Percentiles rank a stretch among this genome's conserved stretches.
Evolutionary conservation across 2,888 invertebrate genomes (phyloP).

Genomic region (Liodrosophila aerea): DNA sequence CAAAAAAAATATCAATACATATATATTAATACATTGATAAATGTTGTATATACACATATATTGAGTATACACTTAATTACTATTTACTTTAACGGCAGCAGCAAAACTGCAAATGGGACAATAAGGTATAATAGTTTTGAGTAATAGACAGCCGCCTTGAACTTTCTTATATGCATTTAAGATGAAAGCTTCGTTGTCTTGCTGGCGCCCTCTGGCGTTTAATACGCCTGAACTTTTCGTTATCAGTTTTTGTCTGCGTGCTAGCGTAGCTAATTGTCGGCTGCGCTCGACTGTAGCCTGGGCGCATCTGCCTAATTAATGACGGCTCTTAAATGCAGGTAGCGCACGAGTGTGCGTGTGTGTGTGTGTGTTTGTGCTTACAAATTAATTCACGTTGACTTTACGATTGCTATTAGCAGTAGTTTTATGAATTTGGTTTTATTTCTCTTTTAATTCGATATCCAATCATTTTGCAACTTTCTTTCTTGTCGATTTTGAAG

Average conservation of each 20-base stretch:
- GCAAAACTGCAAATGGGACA: too few species aligned
- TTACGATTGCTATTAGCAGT: not conserved
- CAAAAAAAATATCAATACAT: constrained; percentile 4
- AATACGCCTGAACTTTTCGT: too few species aligned
- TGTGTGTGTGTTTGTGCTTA: not conserved
- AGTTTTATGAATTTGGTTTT: not conserved
- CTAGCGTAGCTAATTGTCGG: not conserved
- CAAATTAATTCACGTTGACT: too few species aligned
- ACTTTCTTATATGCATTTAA: too few species aligned
- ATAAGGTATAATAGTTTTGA: too few species aligned
- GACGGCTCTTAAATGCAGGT: constrained; percentile 10
- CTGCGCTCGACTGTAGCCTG: constrained; percentile 2
- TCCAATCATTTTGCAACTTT: constrained; percentile 26
- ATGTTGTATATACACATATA: not conserved
- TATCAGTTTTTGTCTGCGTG: not conserved
- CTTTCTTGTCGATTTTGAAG: constrained; percentile 5
- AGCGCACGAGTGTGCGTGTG: not conserved
- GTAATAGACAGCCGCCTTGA: too few species aligned
- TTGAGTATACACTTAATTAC: not conserved
- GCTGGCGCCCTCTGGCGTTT: too few species aligned
- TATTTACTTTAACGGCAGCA: not conserved
- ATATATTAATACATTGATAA: not conserved
- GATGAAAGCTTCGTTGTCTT: too few species aligned
- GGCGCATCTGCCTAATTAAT: constrained; percentile 34
- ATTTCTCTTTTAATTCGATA: not conserved